These are phyloP conservation scores for Passerina amoena DNA, from an alignment of 2,113 vertebrate genomes.

Conservation along the genomic window DNA sequence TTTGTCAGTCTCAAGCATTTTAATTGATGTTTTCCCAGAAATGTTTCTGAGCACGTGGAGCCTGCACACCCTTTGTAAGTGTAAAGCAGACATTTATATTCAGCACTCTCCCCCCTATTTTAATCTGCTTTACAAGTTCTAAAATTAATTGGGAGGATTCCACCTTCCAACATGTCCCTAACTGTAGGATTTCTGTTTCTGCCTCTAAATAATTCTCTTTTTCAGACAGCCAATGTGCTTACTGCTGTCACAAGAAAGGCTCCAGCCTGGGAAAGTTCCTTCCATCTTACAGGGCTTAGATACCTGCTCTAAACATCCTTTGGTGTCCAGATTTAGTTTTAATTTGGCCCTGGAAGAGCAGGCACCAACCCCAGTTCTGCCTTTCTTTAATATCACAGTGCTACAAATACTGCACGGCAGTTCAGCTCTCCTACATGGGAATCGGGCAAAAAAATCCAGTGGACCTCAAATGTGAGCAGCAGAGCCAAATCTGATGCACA, in stretches of 20 bases:
- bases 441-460: not conserved
- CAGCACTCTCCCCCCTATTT: not conserved
- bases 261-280: not conserved
- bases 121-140: not conserved
- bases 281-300: not conserved
- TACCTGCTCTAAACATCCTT: not conserved
- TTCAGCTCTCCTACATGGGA: not conserved
- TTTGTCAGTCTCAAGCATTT: not conserved
- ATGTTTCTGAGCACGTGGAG: not conserved
- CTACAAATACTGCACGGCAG: not conserved
- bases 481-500: not conserved
- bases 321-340: not conserved
- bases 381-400: not conserved
- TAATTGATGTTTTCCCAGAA: conserved; percentile 27
- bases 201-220: not conserved
- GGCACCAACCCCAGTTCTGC: not conserved
- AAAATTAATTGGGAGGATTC: not conserved
- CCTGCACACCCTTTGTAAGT: not conserved
- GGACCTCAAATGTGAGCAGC: not conserved
- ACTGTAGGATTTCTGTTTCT: not conserved
- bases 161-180: not conserved
- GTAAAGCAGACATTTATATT: conserved; percentile 8
- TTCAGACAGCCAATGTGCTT: not conserved
- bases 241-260: not conserved
- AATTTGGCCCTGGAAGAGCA: not conserved